Evolutionary conservation across 1,140 invertebrate genomes (phyloP).

Genomic region (Harpegnathos saltator): DNA sequence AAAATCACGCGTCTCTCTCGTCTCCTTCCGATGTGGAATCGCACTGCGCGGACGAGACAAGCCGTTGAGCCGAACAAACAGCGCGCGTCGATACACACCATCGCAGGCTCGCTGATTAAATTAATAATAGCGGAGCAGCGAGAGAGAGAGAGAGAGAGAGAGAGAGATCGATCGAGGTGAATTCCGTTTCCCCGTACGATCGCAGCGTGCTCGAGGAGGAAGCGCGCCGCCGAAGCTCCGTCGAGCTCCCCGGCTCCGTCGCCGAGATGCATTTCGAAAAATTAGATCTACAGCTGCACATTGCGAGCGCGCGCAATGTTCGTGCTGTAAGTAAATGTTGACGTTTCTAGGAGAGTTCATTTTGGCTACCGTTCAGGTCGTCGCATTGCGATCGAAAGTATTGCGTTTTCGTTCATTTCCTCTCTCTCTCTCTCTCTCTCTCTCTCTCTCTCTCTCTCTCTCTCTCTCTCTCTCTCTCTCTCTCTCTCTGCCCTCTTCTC

Average conservation of each 20-base stretch:
- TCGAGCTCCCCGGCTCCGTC: constrained; percentile 8
- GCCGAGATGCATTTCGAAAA: constrained; percentile 33
- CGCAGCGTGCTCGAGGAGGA: not conserved
- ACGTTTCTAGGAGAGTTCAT: constrained; percentile 31
- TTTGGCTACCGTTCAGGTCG: not conserved
- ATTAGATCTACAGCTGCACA: constrained; percentile 34
- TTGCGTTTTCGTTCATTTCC: not conserved
- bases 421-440: too few relatives aligned
- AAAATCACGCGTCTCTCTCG: too few relatives aligned
- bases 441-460: too few relatives aligned
- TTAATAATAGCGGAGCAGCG: not conserved
- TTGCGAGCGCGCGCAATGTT: constrained; percentile 8
- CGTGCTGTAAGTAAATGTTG: constrained; percentile 45
- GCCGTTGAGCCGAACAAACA: too few relatives aligned
- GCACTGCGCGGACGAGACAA: too few relatives aligned
- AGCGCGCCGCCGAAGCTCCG: not conserved
- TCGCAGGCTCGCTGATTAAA: not conserved
- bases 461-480: too few relatives aligned
- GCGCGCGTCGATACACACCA: too few relatives aligned
- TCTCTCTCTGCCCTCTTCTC: too few relatives aligned
- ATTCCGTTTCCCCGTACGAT: not conserved
- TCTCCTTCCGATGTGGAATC: too few relatives aligned
- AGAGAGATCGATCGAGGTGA: not conserved
- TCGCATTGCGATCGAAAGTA: not conserved
- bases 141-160: too few relatives aligned